Percentiles rank a stretch among this genome's conserved stretches.
These are phyloP conservation scores for Scleropages formosus DNA, from an alignment of 2,797 vertebrate species.

Conservation along the genomic window DNA sequence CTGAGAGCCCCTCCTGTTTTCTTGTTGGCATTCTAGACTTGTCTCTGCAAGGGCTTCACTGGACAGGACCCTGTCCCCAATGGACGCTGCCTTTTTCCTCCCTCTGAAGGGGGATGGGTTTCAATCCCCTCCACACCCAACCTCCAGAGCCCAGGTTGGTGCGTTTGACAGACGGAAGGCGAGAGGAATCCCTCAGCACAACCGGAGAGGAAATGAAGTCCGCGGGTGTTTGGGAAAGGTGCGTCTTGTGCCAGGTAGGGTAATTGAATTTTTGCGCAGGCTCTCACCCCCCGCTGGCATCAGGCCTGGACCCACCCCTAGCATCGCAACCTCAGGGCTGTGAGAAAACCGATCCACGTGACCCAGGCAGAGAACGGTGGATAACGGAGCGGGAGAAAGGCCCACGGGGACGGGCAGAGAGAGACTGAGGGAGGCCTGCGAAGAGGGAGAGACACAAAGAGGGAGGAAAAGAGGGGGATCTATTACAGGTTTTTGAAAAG, in stretches of 20 bases:
- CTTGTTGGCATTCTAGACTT: background rate
- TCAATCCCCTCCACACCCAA: background rate
- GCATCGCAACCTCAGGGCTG: background rate
- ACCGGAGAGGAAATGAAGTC: slow-evolving; percentile 65
- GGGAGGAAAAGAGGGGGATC: slow-evolving; percentile 19
- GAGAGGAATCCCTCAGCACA: slow-evolving; percentile 52
- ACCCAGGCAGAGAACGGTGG: background rate
- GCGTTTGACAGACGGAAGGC: background rate
- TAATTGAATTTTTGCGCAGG: slow-evolving; percentile 53
- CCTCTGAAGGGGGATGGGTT: background rate
- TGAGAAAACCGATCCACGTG: background rate
- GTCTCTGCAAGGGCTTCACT: background rate
- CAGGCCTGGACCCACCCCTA: background rate
- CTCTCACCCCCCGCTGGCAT: slow-evolving; percentile 11
- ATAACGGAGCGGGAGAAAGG: background rate
- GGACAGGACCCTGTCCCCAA: background rate
- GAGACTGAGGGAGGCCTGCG: background rate
- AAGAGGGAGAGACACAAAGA: background rate
- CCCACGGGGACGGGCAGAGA: background rate
- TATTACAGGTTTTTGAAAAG: slow-evolving; percentile 14
- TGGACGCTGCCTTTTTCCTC: background rate
- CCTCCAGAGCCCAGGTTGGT: background rate
- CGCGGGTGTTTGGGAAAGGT: slow-evolving; percentile 58
- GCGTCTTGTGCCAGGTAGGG: slow-evolving; percentile 46
- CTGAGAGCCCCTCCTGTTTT: background rate